Base-by-base conservation (phyloP, 2,113 vertebrate genomes). In the Sinocyclocheilus maitianheensis region DNA sequence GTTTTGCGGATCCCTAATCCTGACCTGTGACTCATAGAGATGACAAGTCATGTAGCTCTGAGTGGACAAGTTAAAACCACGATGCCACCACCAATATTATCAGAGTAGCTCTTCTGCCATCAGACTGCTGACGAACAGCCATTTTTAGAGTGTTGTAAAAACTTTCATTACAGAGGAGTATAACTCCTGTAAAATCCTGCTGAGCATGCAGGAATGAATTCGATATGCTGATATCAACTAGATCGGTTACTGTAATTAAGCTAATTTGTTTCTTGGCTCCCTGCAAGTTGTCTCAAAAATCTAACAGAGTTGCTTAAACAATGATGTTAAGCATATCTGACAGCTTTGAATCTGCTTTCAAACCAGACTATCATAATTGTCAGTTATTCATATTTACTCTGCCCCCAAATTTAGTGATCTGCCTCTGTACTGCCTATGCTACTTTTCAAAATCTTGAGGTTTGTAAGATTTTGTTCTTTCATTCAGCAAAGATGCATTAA, bases 201-300 rank as follows among this genome's bases (percentile, higher is more conserved):
- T 65, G 60, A 69, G 46, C 40, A 11, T 24, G 30, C 37, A 12
- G 30, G 12, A 40, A 51, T 79, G 24, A 55, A 69, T 34, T 53
- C 10, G 24, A 20, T 69, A 37, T n/a, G 12, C 76, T 69, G 71
- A 71, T 82, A 77, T 82, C 37, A 65, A 77, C 22, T 20, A 24
- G 37, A 80, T 71, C 14, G 16, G 16, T 81, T 55, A 67, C 65
- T 75, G 51, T 82, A 86, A 86, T 85, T 83, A 78, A 77, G 60
- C 63, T 55, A 53, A 89, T 88, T 63, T 69, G 3, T 58, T 86
- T 37, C 77, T 82, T 84, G 76, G 76, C 84, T 79, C 75, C 40
- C 78, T 76, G 76, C 34, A 40, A 20, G 65, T 60, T 34, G 72
- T 48, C 51, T 43, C 20, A 14, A 82, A 80, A 48, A 46, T 48